Evolutionary conservation across 2,888 invertebrate species (phyloP).

Genomic region (Listrodromus nycthemerus): DNA sequence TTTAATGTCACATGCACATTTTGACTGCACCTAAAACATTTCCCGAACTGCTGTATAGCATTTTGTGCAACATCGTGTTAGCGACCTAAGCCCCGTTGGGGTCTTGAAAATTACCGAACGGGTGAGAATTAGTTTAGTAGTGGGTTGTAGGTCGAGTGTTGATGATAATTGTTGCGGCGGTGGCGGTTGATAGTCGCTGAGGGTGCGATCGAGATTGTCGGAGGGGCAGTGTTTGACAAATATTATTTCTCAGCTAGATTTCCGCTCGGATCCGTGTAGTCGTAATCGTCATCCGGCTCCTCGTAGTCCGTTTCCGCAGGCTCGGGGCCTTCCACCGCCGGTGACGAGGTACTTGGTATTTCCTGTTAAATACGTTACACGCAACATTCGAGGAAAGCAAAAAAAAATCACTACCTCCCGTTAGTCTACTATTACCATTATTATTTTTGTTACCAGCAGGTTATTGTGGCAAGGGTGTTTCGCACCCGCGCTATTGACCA

Average conservation of each 20-base stretch:
- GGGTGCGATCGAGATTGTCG: constrained; percentile 69
- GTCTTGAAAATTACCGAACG: constrained; percentile 67
- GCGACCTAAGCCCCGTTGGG: constrained; percentile 35
- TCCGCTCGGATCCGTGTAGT: constrained; percentile 85
- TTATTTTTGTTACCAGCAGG: not conserved
- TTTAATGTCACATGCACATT: constrained; percentile 22
- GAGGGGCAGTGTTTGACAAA: constrained; percentile 70
- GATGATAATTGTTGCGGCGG: constrained; percentile 31
- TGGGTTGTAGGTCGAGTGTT: constrained; percentile 36
- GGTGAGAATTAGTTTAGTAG: constrained; percentile 68
- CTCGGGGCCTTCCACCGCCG: constrained; percentile 86
- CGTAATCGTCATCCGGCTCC: constrained; percentile 86
- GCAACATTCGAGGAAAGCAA: constrained; percentile 45
- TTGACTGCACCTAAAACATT: constrained; percentile 2
- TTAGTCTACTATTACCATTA: constrained; percentile 44
- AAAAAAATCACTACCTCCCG: constrained; percentile 34
- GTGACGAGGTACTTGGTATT: constrained; percentile 83
- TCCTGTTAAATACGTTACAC: constrained; percentile 79
- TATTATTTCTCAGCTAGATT: constrained; percentile 83
- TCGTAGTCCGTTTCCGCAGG: constrained; percentile 87
- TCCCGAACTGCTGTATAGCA: not conserved
- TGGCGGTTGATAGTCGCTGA: constrained; percentile 69
- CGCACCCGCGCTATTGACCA: too few species aligned
- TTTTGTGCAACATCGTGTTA: constrained; percentile 14
- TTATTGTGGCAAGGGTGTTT: not conserved